phyloP scores from a whole-genome alignment of 2,113 vertebrate genomes.

The Verasper variegatus region DNA sequence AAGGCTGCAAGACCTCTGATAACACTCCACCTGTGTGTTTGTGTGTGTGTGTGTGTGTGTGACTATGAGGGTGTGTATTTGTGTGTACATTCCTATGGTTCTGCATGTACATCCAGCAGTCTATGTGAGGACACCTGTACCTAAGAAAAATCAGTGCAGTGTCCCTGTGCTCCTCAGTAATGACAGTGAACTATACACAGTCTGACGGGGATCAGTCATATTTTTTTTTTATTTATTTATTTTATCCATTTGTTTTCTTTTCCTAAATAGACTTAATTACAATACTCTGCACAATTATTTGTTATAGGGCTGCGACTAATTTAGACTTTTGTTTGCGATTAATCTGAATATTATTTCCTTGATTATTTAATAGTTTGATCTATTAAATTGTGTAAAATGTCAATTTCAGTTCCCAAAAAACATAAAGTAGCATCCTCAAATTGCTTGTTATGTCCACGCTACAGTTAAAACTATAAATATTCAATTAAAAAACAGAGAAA shows the following conservation, averaged over 20 bases:
- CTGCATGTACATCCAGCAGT: constrained; percentile 40
- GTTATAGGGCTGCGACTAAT: not conserved
- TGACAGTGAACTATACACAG: not conserved
- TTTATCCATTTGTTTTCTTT: not conserved
- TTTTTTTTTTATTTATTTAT: not conserved
- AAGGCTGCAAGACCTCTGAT: constrained; percentile 96
- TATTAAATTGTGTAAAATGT: too few species aligned
- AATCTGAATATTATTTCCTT: too few species aligned
- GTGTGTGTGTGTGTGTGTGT: constrained; percentile 18
- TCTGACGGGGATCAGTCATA: not conserved
- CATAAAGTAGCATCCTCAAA: too few species aligned
- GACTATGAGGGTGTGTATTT: not conserved
- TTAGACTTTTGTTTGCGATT: too few species aligned
- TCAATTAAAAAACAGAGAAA: not conserved
- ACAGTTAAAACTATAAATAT: not conserved
- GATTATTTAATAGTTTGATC: too few species aligned
- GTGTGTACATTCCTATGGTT: constrained; percentile 60
- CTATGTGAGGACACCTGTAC: constrained; percentile 27
- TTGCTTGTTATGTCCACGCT: too few species aligned
- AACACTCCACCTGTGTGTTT: constrained; percentile 80
- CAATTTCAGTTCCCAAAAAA: too few species aligned
- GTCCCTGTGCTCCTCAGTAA: not conserved
- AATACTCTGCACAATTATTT: not conserved
- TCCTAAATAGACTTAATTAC: not conserved
- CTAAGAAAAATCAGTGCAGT: not conserved